A percentile compares a stretch with the other conserved stretches of the same genome.
Conservation (phyloP, 2,888 invertebrate species). For the Ophraella communa region DNA sequence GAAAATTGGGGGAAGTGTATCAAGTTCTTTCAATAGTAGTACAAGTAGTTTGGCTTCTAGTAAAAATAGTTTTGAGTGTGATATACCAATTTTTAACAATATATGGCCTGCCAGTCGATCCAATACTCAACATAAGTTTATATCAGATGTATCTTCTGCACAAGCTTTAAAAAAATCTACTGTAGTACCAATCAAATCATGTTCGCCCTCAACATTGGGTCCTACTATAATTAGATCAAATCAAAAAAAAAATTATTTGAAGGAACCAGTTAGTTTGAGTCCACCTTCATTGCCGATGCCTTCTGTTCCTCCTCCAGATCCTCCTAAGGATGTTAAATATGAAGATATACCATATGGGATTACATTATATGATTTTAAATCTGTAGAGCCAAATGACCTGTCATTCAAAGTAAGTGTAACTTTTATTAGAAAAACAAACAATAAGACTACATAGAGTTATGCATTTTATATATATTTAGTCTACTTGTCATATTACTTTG, state of each 20-base stretch:
- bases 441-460: background rate
- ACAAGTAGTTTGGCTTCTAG: conserved; percentile 69
- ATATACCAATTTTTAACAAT: conserved; percentile 59
- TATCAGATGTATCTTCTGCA: conserved; percentile 6
- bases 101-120: conserved; percentile 48
- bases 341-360: conserved; percentile 72
- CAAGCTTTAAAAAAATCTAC: conserved; percentile 8
- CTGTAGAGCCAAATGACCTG: conserved; percentile 78
- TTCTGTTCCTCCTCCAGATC: conserved; percentile 77
- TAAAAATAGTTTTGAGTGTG: conserved; percentile 82
- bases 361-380: conserved; percentile 79
- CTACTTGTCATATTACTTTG: background rate
- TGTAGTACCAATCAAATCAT: conserved; percentile 20
- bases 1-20: conserved; percentile 55
- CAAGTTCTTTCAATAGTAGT: conserved; percentile 57
- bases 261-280: conserved; percentile 42
- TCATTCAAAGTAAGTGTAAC: conserved; percentile 74
- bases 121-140: background rate
- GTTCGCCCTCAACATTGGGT: conserved; percentile 49
- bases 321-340: conserved; percentile 63
- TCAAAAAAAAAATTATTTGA: conserved; percentile 8
- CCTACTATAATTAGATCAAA: conserved; percentile 78
- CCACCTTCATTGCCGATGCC: conserved; percentile 71
- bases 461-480: background rate
- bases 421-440: background rate